phyloP scores from a whole-genome alignment of 2,113 vertebrate species.

The Protomyctophum bolini region DNA sequence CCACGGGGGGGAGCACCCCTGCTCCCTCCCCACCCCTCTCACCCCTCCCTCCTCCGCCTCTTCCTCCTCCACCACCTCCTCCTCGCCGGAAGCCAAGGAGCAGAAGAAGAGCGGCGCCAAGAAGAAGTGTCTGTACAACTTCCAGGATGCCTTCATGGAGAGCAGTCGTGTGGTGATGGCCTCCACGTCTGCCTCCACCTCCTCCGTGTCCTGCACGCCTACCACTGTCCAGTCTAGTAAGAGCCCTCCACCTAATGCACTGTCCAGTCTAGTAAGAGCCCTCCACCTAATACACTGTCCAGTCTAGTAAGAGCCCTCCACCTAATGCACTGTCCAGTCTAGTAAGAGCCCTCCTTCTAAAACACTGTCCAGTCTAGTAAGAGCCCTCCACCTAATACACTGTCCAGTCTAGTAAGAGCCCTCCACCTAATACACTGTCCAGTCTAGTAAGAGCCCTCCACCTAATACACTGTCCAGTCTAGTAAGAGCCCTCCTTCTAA shows the following conservation, averaged over 20 bases:
- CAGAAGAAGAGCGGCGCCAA: constrained; percentile 87
- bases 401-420: too few species aligned
- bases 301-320: constrained; percentile 69
- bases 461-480: too few species aligned
- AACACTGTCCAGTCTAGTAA: too few species aligned
- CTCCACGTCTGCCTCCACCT: constrained; percentile 88
- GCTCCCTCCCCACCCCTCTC: constrained; percentile 53
- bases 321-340: constrained; percentile 66
- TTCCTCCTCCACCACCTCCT: constrained; percentile 61
- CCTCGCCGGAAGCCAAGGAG: constrained; percentile 85
- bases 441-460: too few species aligned
- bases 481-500: too few species aligned
- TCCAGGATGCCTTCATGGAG: constrained; percentile 98
- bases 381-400: too few species aligned
- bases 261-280: too few species aligned
- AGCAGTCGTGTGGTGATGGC: constrained; percentile 93
- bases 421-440: too few species aligned
- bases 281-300: too few species aligned
- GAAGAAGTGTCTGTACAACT: constrained; percentile 98
- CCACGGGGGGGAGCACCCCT: constrained; percentile 59
- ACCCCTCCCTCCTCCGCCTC: constrained; percentile 64
- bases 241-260: constrained; percentile 73
- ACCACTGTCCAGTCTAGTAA: constrained; percentile 98
- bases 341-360: too few species aligned
- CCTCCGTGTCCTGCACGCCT: constrained; percentile 94